Evolutionary conservation across 1,140 invertebrate species (phyloP).

Genomic region (Bombus confusus): DNA sequence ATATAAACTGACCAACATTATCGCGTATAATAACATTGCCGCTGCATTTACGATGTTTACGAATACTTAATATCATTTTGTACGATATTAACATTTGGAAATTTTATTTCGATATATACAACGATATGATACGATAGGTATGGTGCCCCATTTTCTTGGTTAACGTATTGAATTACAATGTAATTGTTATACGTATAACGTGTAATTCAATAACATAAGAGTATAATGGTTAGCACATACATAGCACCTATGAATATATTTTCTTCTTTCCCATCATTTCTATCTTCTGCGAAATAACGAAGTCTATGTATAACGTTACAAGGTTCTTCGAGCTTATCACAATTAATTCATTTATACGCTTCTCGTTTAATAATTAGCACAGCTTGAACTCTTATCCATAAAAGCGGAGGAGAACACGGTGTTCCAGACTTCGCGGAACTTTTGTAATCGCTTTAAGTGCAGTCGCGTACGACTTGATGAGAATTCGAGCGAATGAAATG

Average conservation of each 20-base stretch:
- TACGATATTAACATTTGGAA: not conserved
- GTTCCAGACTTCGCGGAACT: slow-evolving; percentile 43
- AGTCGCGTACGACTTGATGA: slow-evolving; percentile 59
- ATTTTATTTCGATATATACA: not conserved
- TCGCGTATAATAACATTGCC: not conserved
- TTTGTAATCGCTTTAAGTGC: slow-evolving; percentile 68
- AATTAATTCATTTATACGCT: slow-evolving; percentile 55
- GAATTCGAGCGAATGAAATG: slow-evolving; percentile 57
- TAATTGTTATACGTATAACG: no score
- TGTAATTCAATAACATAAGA: no score
- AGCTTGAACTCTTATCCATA: slow-evolving; percentile 53
- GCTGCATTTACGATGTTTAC: not conserved
- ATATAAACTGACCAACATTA: slow-evolving; percentile 28
- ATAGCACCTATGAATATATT: not conserved
- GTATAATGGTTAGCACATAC: no score
- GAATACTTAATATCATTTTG: not conserved
- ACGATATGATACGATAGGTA: no score
- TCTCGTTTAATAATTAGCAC: slow-evolving; percentile 59
- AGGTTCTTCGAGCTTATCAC: not conserved
- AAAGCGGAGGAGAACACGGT: slow-evolving; percentile 30
- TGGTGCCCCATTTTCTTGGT: no score
- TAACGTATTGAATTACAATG: no score
- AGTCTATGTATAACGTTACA: not conserved
- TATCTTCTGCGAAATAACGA: not conserved
- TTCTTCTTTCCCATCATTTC: not conserved